Evolutionary conservation across 92 coral and sea anemone species (phyloP), one percentile per base, ranked within the genome.

Genomic region (Desmophyllum pertusum): DNA sequence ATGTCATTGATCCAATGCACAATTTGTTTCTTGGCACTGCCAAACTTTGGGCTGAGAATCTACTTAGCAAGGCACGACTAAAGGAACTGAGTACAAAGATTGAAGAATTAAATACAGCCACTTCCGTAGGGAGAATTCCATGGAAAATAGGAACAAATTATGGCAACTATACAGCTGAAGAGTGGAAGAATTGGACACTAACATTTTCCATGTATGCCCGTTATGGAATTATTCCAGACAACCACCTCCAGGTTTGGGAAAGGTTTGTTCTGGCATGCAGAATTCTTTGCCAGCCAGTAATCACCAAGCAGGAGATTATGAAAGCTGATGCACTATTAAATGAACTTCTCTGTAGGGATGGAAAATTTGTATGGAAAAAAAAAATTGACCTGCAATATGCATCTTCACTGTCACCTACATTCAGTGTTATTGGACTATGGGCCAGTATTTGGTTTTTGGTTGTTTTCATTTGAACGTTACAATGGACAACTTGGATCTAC

Each of bases 1-100:
- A 31, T 29, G 61, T 78, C 41, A 85, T 69, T 77, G 80, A 78
- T 77, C 80, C 89, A 18, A 85, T 85, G 85, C 89, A 85, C 46
- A 68, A 85, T 46, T 35, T 78, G n/a, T n/a, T n/a, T n/a, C n/a
- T n/a, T n/a, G n/a, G n/a, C n/a, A n/a, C n/a, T n/a, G n/a, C n/a
- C n/a, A n/a, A n/a, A n/a, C n/a, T n/a, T n/a, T n/a, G n/a, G n/a
- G n/a, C n/a, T n/a, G n/a, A n/a, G n/a, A n/a, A n/a, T n/a, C n/a
- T n/a, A n/a, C n/a, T n/a, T n/a, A n/a, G n/a, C n/a, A n/a, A n/a
- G n/a, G n/a, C n/a, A n/a, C n/a, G n/a, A n/a, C n/a, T n/a, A n/a
- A n/a, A n/a, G n/a, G n/a, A n/a, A n/a, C n/a, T n/a, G n/a, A n/a
- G n/a, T n/a, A n/a, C n/a, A n/a, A n/a, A n/a, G n/a, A n/a, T n/a